These are phyloP conservation scores for Gryllus bimaculatus DNA, from an alignment of 1,140 invertebrate genomes.

Conservation along the genomic window DNA sequence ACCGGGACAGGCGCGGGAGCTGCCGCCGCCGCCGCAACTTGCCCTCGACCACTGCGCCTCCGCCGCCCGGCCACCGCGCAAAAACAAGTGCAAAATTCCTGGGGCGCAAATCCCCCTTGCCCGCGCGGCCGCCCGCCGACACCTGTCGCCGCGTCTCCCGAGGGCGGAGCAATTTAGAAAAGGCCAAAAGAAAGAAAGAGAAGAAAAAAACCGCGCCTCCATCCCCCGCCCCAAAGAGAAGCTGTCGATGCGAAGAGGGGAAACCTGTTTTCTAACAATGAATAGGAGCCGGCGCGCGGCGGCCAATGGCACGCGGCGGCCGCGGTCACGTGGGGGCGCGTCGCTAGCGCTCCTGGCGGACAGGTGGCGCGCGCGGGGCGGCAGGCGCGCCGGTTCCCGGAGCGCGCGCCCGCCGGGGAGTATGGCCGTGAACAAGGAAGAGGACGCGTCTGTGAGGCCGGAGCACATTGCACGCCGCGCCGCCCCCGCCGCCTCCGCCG, in stretches of 20 bases:
- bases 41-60: background rate
- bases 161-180: background rate
- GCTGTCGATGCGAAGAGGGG: background rate
- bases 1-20: background rate
- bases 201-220: background rate
- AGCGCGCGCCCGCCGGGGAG: background rate
- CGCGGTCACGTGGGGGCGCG: slow-evolving; percentile 20
- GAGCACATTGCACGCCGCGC: too few relatives aligned
- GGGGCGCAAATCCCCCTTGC: background rate
- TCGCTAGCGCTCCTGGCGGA: background rate
- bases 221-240: background rate
- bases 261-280: slow-evolving; percentile 1
- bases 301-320: slow-evolving; percentile 18
- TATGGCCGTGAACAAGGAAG: background rate
- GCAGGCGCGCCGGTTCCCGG: background rate
- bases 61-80: background rate
- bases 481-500: background rate
- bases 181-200: background rate
- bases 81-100: background rate
- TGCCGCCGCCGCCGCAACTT: background rate
- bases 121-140: background rate
- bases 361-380: background rate
- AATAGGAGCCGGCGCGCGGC: background rate
- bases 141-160: slow-evolving; percentile 11
- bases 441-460: background rate